Base-by-base conservation (phyloP, 2,888 invertebrate genomes). In the Leptinotarsa tumamoca region DNA sequence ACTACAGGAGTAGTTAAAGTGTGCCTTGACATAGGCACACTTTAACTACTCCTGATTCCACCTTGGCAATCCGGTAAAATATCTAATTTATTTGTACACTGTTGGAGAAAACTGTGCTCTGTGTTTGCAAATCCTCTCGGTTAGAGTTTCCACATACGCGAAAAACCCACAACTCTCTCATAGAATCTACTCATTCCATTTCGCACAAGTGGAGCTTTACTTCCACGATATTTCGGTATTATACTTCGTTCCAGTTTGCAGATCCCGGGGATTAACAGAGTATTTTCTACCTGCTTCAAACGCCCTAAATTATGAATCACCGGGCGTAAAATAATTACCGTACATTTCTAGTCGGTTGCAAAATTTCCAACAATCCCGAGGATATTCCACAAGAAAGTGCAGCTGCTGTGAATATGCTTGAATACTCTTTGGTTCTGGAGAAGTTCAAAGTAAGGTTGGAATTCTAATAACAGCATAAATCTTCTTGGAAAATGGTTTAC, bases 271-370 rank as follows among this genome's bases (percentile, higher is more conserved):
- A 58, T 58, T 58, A 58, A 21, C 14, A 58, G 58, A 58, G 58
- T 58, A 58, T 58, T 58, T 58, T 58, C 58, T 58, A 58, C 58
- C 58, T 58, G 23, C 23, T 58, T 58, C 23, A 58, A 58, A 15
- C 58, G 10, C 14, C 58, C 13, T 4, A 58, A 58, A 58, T 58
- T 58, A 58, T 13, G 23, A 58, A 58, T 23, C 23, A 23, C 58
- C 15, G 21, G 23, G 58, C 58, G 58, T 58, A 23, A 58, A 58
- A 58, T 58, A 58, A 58, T 58, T 23, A 58, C 58, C 21, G 23
- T 58, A 23, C 23, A 58, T 58, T 58, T 23, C 58, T 23, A 58
- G 58, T 14, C 23, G 18, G 56, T 2, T 18, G 21, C 56, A 21
- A 58, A 21, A 21, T 58, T 58, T 4, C 1, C 52, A n/a, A 52